Evolutionary conservation across 2,888 invertebrate species (phyloP).

Genomic region (Apotomis turbidana): DNA sequence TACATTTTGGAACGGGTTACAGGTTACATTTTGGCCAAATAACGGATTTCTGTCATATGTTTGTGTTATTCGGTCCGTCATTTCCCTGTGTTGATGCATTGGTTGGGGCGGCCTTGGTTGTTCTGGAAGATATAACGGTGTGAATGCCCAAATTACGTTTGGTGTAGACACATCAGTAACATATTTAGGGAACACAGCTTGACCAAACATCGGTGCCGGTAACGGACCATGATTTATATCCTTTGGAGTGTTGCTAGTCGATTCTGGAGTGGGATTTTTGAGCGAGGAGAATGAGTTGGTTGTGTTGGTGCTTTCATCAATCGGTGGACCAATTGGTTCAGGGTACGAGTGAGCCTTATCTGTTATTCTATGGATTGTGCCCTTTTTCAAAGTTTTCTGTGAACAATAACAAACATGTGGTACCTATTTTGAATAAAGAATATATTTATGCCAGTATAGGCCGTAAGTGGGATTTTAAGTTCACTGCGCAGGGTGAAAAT

Average conservation of each 20-base stretch:
- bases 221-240: not conserved
- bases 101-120: not conserved
- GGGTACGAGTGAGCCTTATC: conserved; percentile 53
- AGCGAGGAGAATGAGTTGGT: conserved; percentile 9
- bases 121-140: conserved; percentile 40
- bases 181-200: conserved; percentile 52
- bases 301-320: conserved; percentile 31
- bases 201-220: conserved; percentile 50
- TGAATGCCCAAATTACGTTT: conserved; percentile 50
- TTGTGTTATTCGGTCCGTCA: conserved; percentile 22
- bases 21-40: not conserved
- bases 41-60: conserved; percentile 30
- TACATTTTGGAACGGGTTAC: conserved; percentile 47
- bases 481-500: no score
- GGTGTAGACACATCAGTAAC: conserved; percentile 41
- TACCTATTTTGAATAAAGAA: no score
- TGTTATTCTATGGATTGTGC: conserved; percentile 42
- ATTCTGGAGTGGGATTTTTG: conserved; percentile 10
- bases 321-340: conserved; percentile 56
- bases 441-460: no score
- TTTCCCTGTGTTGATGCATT: not conserved
- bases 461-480: no score
- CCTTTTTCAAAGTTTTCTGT: conserved; percentile 46
- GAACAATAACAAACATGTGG: conserved; percentile 43
- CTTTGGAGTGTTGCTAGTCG: conserved; percentile 22